These are phyloP conservation scores for Ataeniobius toweri DNA, from an alignment of 2,797 vertebrate genomes.

Conservation along the genomic window DNA sequence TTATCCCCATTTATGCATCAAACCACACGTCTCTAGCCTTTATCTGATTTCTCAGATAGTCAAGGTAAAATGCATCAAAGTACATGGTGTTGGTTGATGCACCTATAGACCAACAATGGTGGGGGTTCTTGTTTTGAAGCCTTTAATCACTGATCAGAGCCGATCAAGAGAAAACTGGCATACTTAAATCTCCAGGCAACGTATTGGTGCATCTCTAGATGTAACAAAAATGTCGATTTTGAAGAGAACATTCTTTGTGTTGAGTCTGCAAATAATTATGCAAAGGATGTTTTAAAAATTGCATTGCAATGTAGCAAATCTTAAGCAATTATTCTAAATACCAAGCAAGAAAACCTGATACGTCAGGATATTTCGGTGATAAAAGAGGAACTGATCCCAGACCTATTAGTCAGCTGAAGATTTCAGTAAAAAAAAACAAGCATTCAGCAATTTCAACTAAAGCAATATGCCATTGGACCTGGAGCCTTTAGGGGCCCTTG, in stretches of 20 bases:
- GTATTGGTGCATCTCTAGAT: neutral
- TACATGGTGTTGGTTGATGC: neutral
- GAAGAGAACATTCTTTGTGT: neutral
- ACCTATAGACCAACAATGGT: neutral
- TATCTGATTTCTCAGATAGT: neutral
- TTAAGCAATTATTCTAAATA: neutral
- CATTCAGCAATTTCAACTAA: neutral
- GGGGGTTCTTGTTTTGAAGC: neutral
- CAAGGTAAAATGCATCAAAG: neutral
- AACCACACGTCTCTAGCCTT: neutral
- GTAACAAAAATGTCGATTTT: neutral
- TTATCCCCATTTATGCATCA: neutral
- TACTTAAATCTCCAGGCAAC: neutral
- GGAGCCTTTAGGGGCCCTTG: neutral
- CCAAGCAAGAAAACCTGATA: neutral
- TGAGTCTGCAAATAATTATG: neutral
- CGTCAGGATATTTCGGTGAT: neutral
- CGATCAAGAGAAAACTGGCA: neutral
- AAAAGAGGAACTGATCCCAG: neutral
- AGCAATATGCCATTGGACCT: neutral
- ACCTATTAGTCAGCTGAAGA: constrained; percentile 1
- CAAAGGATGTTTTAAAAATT: neutral
- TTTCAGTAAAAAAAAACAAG: neutral
- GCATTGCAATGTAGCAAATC: neutral
- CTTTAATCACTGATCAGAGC: neutral